Conservation (phyloP, 1,140 invertebrate genomes). For the Lordiphosa collinella region DNA sequence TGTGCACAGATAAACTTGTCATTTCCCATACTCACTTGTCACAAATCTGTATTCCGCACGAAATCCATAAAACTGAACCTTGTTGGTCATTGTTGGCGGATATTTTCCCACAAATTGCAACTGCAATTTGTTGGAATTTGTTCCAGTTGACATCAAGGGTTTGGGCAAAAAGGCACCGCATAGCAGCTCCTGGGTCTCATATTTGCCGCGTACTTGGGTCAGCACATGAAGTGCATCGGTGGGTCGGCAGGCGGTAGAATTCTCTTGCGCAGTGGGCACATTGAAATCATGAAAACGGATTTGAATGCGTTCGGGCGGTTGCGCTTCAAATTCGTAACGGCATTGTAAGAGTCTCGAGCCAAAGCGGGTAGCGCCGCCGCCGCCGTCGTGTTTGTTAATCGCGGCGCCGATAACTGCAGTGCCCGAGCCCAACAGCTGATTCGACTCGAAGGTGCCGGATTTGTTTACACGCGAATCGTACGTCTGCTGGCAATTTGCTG, state of each 20-base stretch:
- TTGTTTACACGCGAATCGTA: slow-evolving; percentile 90
- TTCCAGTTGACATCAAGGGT: slow-evolving; percentile 94
- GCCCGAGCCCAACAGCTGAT: slow-evolving; percentile 80
- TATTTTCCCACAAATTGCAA: slow-evolving; percentile 88
- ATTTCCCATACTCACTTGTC: slow-evolving; percentile 85
- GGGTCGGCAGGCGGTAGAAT: slow-evolving; percentile 51
- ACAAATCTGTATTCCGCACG: slow-evolving; percentile 92
- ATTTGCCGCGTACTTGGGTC: slow-evolving; percentile 48
- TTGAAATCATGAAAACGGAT: slow-evolving; percentile 73
- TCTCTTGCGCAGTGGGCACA: slow-evolving; percentile 62
- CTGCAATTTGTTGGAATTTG: too few species aligned
- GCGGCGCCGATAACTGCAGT: too few species aligned
- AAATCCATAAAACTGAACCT: slow-evolving; percentile 87
- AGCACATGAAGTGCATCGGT: slow-evolving; percentile 67
- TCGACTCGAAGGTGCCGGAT: slow-evolving; percentile 89
- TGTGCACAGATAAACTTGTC: too few species aligned
- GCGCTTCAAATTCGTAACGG: slow-evolving; percentile 91
- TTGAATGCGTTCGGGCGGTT: slow-evolving; percentile 88
- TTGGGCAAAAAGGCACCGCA: slow-evolving; percentile 89
- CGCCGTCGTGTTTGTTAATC: slow-evolving; percentile 59
- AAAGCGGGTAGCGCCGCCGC: slow-evolving; percentile 81
- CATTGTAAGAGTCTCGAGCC: slow-evolving; percentile 84
- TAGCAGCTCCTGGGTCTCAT: slow-evolving; percentile 85
- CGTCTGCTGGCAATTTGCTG: slow-evolving; percentile 84
- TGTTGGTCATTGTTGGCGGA: slow-evolving; percentile 83